Percentiles rank a stretch among this genome's conserved stretches.
phyloP scores from a whole-genome alignment of 2,888 invertebrate species.

The Venustoraphidia nigricollis region DNA sequence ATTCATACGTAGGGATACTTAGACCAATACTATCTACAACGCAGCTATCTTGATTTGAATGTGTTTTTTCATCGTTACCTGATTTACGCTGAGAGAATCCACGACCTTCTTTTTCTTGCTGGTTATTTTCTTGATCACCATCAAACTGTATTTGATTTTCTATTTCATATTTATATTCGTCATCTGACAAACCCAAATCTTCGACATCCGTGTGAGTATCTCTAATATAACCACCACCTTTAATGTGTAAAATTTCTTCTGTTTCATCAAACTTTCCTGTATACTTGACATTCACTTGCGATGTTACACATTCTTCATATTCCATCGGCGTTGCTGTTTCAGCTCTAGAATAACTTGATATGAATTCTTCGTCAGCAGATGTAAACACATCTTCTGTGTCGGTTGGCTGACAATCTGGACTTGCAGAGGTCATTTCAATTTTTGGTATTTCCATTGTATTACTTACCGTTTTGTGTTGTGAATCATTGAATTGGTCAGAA shows the following conservation, averaged over 20 bases:
- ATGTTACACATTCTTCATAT: conserved; percentile 27
- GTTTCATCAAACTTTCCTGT: conserved; percentile 27
- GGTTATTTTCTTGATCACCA: conserved; percentile 4
- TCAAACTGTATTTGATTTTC: conserved; percentile 10
- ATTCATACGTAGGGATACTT: too few species aligned
- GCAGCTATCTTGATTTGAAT: too few species aligned
- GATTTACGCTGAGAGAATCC: too few species aligned
- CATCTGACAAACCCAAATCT: conserved; percentile 28
- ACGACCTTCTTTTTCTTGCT: too few species aligned
- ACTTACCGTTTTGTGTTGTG: too few species aligned
- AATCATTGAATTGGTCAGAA: conserved; percentile 11
- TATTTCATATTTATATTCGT: conserved; percentile 11
- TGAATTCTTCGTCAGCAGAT: conserved; percentile 28
- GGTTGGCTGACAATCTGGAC: conserved; percentile 16
- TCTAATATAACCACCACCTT: conserved; percentile 27
- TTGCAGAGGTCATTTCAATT: neutral
- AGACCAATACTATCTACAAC: too few species aligned
- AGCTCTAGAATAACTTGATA: conserved; percentile 16
- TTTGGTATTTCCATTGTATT: neutral
- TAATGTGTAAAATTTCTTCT: conserved; percentile 32
- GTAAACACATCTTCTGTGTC: conserved; percentile 31
- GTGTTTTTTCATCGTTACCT: too few species aligned
- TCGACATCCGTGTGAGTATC: conserved; percentile 37
- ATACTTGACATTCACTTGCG: conserved; percentile 29
- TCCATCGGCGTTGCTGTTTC: conserved; percentile 24